Evolutionary conservation across 2,888 invertebrate genomes (phyloP).

Genomic region (Drosophila testacea): DNA sequence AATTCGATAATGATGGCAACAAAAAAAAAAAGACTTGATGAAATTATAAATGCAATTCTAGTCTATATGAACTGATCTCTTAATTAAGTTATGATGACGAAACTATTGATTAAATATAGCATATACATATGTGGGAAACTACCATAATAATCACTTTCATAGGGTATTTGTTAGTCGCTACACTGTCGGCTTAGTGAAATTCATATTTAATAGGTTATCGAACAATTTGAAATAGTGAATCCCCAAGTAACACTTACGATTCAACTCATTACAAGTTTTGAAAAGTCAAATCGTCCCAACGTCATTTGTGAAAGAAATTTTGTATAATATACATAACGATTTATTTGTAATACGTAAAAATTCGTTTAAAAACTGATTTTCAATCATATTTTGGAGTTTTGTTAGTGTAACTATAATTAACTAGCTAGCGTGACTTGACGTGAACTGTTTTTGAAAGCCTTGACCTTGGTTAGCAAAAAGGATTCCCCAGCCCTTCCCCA

Average conservation of each 20-base stretch:
- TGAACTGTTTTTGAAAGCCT: too few relatives aligned
- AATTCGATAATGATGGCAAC: constrained; percentile 7
- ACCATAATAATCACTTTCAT: background rate
- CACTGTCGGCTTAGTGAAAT: background rate
- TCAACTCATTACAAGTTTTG: background rate
- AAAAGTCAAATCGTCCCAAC: background rate
- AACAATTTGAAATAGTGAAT: constrained; percentile 12
- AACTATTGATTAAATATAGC: background rate
- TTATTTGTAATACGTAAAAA: too few relatives aligned
- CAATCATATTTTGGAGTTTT: background rate
- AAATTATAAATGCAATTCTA: constrained; percentile 11
- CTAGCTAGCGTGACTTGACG: constrained; percentile 1
- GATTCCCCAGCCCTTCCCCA: background rate
- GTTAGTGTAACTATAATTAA: background rate
- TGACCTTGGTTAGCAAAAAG: background rate
- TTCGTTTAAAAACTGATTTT: background rate
- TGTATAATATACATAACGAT: background rate
- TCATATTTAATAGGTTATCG: background rate
- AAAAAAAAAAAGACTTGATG: background rate
- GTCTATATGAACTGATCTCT: constrained; percentile 1
- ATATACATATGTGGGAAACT: too few relatives aligned
- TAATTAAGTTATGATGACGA: background rate
- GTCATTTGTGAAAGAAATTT: background rate
- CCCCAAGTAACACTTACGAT: background rate
- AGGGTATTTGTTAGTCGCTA: background rate